These are phyloP conservation scores for Exaiptasia diaphana DNA, from an alignment of 64 coral and sea anemone genomes.

Conservation along the genomic window DNA sequence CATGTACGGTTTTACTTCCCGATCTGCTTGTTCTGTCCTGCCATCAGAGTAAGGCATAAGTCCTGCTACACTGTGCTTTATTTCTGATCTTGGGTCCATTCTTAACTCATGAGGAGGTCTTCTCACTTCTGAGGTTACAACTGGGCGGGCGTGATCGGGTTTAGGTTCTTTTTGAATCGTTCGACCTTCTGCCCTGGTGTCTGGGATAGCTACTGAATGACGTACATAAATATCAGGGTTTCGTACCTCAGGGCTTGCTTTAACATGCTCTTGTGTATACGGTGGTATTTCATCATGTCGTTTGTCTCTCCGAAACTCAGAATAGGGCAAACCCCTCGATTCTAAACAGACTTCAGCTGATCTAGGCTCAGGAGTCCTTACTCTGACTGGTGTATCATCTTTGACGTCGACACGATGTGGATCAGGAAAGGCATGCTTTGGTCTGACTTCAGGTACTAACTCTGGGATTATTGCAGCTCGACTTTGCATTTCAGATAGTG, in stretches of 20 bases:
- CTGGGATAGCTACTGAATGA: not conserved
- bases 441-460: not conserved
- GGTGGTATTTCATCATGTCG: not conserved
- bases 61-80: not conserved
- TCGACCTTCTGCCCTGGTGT: not conserved
- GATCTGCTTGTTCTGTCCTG: not conserved
- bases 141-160: not conserved
- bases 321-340: not conserved
- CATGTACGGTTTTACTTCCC: not conserved
- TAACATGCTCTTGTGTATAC: not conserved
- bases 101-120: not conserved
- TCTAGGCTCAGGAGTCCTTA: slow-evolving; percentile 12
- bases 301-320: not conserved
- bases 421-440: slow-evolving; percentile 32
- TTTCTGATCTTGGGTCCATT: not conserved
- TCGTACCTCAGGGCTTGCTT: not conserved
- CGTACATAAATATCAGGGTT: not conserved
- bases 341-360: not conserved
- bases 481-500: slow-evolving; percentile 66
- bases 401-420: slow-evolving; percentile 9
- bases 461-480: slow-evolving; percentile 81
- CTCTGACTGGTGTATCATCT: not conserved
- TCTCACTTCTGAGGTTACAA: not conserved
- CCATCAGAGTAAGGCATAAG: not conserved
- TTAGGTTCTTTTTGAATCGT: not conserved